Conservation (phyloP, 2,888 invertebrate species). For the Chorisops tibialis region DNA sequence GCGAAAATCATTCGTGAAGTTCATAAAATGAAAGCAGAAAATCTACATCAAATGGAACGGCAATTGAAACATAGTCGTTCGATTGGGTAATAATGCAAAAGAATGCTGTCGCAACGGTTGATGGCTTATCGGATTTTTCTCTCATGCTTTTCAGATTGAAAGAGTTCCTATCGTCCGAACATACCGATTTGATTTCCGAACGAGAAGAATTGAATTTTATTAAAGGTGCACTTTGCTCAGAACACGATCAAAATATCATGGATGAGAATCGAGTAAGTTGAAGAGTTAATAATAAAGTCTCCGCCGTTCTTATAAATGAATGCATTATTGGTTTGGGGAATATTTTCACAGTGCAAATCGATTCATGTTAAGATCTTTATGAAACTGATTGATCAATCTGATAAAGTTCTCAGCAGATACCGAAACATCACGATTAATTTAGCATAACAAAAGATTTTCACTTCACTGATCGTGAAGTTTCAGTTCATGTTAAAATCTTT, state of each 20-base stretch:
- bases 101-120: too few relatives aligned
- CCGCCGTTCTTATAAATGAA: too few relatives aligned
- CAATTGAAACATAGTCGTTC: conserved; percentile 20
- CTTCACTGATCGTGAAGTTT: too few relatives aligned
- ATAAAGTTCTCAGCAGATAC: too few relatives aligned
- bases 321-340: too few relatives aligned
- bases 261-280: not conserved
- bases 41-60: conserved; percentile 29
- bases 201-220: conserved; percentile 23
- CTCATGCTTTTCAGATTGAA: conserved; percentile 6
- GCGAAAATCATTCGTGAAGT: conserved; percentile 65
- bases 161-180: conserved; percentile 44
- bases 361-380: too few relatives aligned
- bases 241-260: not conserved
- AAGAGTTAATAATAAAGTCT: too few relatives aligned
- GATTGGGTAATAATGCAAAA: conserved; percentile 23
- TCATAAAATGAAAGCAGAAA: conserved; percentile 56
- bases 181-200: conserved; percentile 34
- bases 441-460: too few relatives aligned
- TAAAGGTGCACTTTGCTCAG: conserved; percentile 19
- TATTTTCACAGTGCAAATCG: too few relatives aligned
- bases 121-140: not conserved
- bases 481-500: too few relatives aligned
- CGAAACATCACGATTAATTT: too few relatives aligned
- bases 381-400: too few relatives aligned